phyloP scores from a whole-genome alignment of 2,888 invertebrate genomes.

The Clunio marinus region DNA sequence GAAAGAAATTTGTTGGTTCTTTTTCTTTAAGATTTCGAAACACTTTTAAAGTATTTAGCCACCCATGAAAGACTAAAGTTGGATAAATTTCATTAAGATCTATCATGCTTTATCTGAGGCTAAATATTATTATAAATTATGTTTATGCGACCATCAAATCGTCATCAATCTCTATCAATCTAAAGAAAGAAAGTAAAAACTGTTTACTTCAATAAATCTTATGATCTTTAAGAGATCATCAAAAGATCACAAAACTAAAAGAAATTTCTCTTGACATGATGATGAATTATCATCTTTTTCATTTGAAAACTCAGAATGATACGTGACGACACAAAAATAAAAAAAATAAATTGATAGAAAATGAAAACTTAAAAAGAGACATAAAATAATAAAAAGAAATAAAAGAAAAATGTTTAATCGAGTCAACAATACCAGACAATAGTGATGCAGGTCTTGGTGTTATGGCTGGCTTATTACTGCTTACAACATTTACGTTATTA shows the following conservation, averaged over 20 bases:
- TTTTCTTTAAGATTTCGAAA: too few relatives aligned
- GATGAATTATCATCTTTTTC: not conserved
- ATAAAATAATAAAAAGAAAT: slow-evolving; percentile 39
- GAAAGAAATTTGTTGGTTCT: too few relatives aligned
- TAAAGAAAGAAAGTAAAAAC: slow-evolving; percentile 16
- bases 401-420: slow-evolving; percentile 43
- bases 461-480: slow-evolving; percentile 46
- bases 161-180: slow-evolving; percentile 35
- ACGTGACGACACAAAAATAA: slow-evolving; percentile 39
- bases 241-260: not conserved
- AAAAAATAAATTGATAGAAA: slow-evolving; percentile 35
- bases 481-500: slow-evolving; percentile 36
- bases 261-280: not conserved
- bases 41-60: not conserved
- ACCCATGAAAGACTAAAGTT: not conserved
- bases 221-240: not conserved
- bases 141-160: slow-evolving; percentile 15
- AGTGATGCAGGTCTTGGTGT: slow-evolving; percentile 51
- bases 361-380: slow-evolving; percentile 25
- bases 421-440: slow-evolving; percentile 46
- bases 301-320: not conserved
- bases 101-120: slow-evolving; percentile 12
- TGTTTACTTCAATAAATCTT: not conserved
- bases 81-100: slow-evolving; percentile 5
- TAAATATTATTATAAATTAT: too few relatives aligned